phyloP scores from a whole-genome alignment of 2,888 invertebrate species.

The Scaptomyza polygonia region DNA sequence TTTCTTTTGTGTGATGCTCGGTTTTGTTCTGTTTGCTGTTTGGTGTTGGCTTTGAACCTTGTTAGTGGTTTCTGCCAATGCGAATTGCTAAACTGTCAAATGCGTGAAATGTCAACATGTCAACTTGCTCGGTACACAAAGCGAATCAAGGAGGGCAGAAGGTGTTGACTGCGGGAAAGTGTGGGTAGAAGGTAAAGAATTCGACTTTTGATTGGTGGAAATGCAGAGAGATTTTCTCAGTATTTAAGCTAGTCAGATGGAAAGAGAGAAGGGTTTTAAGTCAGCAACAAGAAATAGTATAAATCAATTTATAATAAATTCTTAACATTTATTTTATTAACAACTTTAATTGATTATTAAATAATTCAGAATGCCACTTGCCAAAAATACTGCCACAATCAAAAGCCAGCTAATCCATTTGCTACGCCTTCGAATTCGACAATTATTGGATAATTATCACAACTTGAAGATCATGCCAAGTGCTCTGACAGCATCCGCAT shows the following conservation, averaged over 20 bases:
- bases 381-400: not conserved
- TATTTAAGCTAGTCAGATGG: not conserved
- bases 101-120: conserved; percentile 77
- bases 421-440: conserved; percentile 36
- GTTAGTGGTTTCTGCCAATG: conserved; percentile 67
- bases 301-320: no score
- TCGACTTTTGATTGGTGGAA: conserved; percentile 42
- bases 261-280: not conserved
- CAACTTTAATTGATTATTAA: not conserved
- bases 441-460: conserved; percentile 35
- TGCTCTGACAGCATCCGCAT: conserved; percentile 54
- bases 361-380: not conserved
- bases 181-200: not conserved
- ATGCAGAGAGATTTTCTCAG: conserved; percentile 12
- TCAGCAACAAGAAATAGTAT: not conserved
- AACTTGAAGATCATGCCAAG: conserved; percentile 33
- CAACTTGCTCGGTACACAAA: conserved; percentile 46
- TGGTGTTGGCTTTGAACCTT: conserved; percentile 67
- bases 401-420: conserved; percentile 46
- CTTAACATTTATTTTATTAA: not conserved
- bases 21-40: no score
- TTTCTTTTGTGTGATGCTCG: conserved; percentile 68
- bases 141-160: not conserved
- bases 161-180: not conserved
- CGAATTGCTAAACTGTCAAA: conserved; percentile 76